phyloP scores from a whole-genome alignment of 2,113 vertebrate species.

The Strix aluco region DNA sequence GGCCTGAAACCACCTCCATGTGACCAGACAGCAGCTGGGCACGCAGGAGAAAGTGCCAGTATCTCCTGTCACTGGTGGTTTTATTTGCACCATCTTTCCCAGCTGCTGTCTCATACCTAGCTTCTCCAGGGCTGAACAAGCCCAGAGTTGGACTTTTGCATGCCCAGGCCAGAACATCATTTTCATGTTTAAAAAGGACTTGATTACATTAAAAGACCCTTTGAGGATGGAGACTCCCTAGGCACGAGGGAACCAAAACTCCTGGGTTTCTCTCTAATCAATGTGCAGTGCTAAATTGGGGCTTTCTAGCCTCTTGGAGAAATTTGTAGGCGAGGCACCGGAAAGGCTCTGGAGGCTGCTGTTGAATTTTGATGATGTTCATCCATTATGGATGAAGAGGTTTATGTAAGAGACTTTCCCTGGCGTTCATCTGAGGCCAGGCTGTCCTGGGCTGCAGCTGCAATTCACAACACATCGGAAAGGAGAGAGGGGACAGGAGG shows the following conservation, averaged over 20 bases:
- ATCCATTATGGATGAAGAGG: conserved; percentile 70
- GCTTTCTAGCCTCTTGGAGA: conserved; percentile 17
- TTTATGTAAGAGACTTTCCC: conserved; percentile 62
- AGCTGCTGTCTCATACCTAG: background rate
- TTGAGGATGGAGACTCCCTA: conserved; percentile 7
- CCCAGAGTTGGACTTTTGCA: background rate
- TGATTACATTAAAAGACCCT: conserved; percentile 20
- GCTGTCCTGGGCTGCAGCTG: background rate
- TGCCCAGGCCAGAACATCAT: background rate
- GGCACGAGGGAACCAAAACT: background rate
- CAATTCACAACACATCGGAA: background rate
- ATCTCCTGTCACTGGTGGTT: background rate
- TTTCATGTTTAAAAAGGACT: background rate
- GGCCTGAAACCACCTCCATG: background rate
- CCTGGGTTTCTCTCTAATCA: background rate
- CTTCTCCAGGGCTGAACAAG: background rate
- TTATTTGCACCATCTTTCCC: background rate
- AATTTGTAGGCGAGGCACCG: conserved; percentile 42
- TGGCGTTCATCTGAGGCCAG: conserved; percentile 57
- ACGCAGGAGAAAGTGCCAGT: background rate
- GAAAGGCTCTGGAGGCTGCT: conserved; percentile 40
- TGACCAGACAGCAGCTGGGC: background rate
- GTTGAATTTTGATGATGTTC: conserved; percentile 50
- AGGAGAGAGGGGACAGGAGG: background rate
- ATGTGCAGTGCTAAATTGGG: background rate